Evolutionary conservation across 30 jellyfish, hydroid and myxozoan genomes (phyloP), one percentile per base, ranked within the genome.

Genomic region (Cassiopea andromeda): DNA sequence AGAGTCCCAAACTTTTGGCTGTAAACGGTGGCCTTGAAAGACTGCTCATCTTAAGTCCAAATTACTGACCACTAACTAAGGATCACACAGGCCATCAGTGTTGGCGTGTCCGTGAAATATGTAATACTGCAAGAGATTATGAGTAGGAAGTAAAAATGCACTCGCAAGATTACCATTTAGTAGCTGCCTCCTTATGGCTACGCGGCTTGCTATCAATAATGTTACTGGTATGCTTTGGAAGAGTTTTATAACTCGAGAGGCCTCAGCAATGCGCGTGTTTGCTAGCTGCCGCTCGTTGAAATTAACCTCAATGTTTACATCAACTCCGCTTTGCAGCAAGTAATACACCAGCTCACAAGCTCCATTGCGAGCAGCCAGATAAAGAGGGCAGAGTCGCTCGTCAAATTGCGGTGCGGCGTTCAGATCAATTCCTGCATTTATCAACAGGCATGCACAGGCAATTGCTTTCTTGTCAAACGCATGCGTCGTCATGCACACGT

Each of bases 281-380:
- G 88, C 78, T 43, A 91, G 80, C 85, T 81, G 82, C 49, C 95
- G 49, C 38, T 84, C 97, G 48, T 69, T 77, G 76, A 87, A 84
- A 72, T 78, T 82, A n/a, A 68, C 45, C 60, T 85, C 87, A n/a
- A 78, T 64, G 58, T 79, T 45, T 1, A 97, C 91, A 12, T 70
- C 61, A 4, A 94, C 92, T 49, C 98, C 98, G 48, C 75, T 74
- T 14, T 64, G 48, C 46, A 95, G 83, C 81, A 95, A 78, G 58
- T 77, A 85, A 48, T 79, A 79, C 27, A 91, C 99, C 6, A 95
- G 91, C 43, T 82, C 93, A 44, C 49, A 49, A 9, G 99, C 98
- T n/a, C 99, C 99, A 70, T 95, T 95, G 48, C 97, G 78, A 18
- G 96, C 97, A 1, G 99, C 98, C 12, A 91, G 83, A 46, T 79